These are phyloP conservation scores for Strongylocentrotus purpuratus DNA, from an alignment of 35 echinoderm and acorn worm species.

Conservation along the genomic window DNA sequence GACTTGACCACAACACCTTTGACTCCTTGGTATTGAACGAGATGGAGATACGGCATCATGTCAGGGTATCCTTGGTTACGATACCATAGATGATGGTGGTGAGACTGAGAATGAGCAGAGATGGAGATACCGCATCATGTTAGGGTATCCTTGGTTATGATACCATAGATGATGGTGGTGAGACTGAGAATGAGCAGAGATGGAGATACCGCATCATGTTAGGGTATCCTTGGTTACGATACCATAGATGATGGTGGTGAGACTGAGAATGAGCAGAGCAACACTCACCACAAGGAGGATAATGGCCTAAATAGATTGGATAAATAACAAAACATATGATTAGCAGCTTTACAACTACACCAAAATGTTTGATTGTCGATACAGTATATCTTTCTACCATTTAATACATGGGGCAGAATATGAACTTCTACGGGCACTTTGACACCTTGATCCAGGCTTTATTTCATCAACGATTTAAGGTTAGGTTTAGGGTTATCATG, in stretches of 20 bases:
- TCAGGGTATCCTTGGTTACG: neutral
- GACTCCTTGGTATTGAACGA: neutral
- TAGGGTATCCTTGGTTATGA: slow-evolving; percentile 12
- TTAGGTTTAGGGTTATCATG: too few species aligned
- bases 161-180: slow-evolving; percentile 52
- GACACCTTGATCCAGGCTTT: too few species aligned
- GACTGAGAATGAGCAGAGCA: slow-evolving; percentile 43
- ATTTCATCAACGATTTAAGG: too few species aligned
- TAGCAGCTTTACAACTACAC: neutral
- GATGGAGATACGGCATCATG: neutral
- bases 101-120: slow-evolving; percentile 41
- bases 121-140: slow-evolving; percentile 3
- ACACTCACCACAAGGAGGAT: slow-evolving; percentile 35
- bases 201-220: slow-evolving; percentile 2
- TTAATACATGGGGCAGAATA: too few species aligned
- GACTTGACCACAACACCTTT: too few species aligned
- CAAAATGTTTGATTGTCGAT: too few species aligned
- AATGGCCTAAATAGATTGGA: neutral
- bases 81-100: slow-evolving; percentile 55
- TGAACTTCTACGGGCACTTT: too few species aligned
- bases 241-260: slow-evolving; percentile 55
- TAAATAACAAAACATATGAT: neutral
- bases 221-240: slow-evolving; percentile 3
- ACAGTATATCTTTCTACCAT: too few species aligned
- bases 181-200: slow-evolving; percentile 49